These are phyloP conservation scores for Prenolepis imparis DNA, from an alignment of 2,888 invertebrate genomes.

Conservation along the genomic window DNA sequence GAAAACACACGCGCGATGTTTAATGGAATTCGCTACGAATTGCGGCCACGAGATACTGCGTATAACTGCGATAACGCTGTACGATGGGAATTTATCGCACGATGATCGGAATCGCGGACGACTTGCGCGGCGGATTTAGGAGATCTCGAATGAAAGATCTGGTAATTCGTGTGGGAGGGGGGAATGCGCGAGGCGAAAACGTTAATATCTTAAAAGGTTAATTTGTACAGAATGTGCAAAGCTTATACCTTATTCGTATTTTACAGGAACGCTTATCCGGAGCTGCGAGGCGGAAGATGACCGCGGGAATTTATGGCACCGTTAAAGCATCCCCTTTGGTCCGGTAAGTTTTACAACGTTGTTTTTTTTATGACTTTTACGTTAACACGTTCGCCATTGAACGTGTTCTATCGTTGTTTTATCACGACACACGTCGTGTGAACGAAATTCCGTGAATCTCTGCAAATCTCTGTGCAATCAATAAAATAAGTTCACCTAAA, in stretches of 20 bases:
- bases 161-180: not conserved
- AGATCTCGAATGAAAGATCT: constrained; percentile 16
- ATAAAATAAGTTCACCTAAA: constrained; percentile 11
- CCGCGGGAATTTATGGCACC: constrained; percentile 83
- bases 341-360: constrained; percentile 76
- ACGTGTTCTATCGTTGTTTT: constrained; percentile 64
- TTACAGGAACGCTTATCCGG: constrained; percentile 79
- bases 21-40: constrained; percentile 40
- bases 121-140: constrained; percentile 4
- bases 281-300: constrained; percentile 82
- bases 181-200: constrained; percentile 15
- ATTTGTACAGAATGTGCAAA: constrained; percentile 72
- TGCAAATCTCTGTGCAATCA: constrained; percentile 31
- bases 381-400: constrained; percentile 78
- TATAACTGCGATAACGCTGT: constrained; percentile 22
- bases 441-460: constrained; percentile 61
- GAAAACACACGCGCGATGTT: constrained; percentile 43
- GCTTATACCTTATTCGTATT: constrained; percentile 73
- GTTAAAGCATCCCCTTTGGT: constrained; percentile 81
- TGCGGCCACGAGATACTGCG: constrained; percentile 13
- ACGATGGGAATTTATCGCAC: constrained; percentile 32
- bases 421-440: constrained; percentile 58
- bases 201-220: constrained; percentile 72
- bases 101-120: constrained; percentile 2
- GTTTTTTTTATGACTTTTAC: constrained; percentile 79